Conservation (phyloP, 2,113 vertebrate species). For the Chaetura pelagica region DNA sequence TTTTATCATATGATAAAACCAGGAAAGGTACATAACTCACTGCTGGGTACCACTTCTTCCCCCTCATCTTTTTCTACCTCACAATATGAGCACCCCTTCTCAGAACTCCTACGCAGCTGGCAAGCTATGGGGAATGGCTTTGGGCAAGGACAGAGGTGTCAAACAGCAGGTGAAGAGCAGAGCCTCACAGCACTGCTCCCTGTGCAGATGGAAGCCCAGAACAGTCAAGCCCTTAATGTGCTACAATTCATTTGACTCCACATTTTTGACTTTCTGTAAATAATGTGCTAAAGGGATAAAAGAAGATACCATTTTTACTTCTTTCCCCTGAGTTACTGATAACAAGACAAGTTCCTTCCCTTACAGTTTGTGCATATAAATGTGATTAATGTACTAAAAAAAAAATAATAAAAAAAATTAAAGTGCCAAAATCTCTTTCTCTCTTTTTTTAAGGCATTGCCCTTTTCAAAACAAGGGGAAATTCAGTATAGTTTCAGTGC, state of each 20-base stretch:
- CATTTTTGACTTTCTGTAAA: slow-evolving; percentile 60
- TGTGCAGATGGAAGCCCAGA: background rate
- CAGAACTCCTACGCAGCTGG: background rate
- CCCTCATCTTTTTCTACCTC: background rate
- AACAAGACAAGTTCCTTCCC: slow-evolving; percentile 68
- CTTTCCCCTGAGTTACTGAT: slow-evolving; percentile 63
- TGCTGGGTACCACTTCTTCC: background rate
- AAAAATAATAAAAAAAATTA: background rate
- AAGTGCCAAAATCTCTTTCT: slow-evolving; percentile 67
- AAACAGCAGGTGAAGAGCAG: background rate
- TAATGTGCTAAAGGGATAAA: slow-evolving; percentile 65
- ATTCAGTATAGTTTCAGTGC: slow-evolving; percentile 87
- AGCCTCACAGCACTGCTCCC: background rate
- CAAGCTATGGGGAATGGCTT: background rate
- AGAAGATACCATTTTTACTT: slow-evolving; percentile 63
- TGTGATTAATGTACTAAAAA: slow-evolving; percentile 59
- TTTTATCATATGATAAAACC: background rate
- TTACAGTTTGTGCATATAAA: slow-evolving; percentile 71
- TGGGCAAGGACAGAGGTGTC: background rate
- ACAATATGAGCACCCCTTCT: background rate
- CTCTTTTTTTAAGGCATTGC: slow-evolving; percentile 78
- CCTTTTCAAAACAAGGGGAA: slow-evolving; percentile 95
- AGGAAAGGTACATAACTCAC: background rate
- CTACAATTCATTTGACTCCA: slow-evolving; percentile 44
- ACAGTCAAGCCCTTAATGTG: background rate